phyloP scores from a whole-genome alignment of 2,888 invertebrate species.

The Tipula confusa region DNA sequence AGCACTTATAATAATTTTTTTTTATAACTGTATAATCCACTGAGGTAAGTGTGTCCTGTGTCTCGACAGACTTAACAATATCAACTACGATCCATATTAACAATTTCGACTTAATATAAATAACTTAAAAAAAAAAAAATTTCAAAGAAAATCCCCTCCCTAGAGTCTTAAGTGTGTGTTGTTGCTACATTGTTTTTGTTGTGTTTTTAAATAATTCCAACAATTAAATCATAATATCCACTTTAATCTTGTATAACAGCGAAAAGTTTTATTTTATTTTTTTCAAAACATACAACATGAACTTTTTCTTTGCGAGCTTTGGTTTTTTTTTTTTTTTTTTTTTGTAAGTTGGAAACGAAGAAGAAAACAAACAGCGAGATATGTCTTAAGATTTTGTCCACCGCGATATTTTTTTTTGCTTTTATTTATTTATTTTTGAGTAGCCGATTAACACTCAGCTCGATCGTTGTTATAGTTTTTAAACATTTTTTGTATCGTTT shows the following conservation, averaged over 20 bases:
- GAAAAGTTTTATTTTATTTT: neutral
- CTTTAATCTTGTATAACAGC: neutral
- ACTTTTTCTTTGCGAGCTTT: slow-evolving; percentile 25
- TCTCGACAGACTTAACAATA: neutral
- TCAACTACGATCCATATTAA: neutral
- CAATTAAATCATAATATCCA: neutral
- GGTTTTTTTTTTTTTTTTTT: neutral
- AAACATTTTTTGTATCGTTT: neutral
- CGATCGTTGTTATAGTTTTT: neutral
- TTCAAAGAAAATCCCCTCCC: neutral
- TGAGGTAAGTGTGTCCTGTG: neutral
- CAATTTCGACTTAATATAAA: neutral
- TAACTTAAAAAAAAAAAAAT: neutral
- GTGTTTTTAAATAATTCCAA: neutral
- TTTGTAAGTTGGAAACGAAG: neutral
- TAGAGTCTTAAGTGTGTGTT: neutral
- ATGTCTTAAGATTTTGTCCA: neutral
- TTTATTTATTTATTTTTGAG: neutral
- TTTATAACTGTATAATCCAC: neutral
- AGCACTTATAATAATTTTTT: neutral
- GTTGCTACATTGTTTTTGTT: neutral
- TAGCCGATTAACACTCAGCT: neutral
- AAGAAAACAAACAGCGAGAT: neutral
- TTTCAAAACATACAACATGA: neutral
- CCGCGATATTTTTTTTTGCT: neutral